phyloP scores from a whole-genome alignment of 2,888 invertebrate genomes.

The Sialis fuliginosa region DNA sequence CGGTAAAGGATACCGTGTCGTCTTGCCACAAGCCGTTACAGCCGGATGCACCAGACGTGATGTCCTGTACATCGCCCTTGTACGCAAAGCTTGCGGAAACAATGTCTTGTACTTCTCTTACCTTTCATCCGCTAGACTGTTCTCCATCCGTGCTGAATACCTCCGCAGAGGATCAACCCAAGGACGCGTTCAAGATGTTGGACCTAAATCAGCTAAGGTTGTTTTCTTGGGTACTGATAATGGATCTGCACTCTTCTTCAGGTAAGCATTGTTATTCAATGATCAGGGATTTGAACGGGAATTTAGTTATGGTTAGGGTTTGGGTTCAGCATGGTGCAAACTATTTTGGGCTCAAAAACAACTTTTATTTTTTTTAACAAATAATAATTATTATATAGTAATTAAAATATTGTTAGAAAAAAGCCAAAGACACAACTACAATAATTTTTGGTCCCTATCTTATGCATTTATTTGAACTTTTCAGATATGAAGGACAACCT shows the following conservation, averaged over 20 bases:
- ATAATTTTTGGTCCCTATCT: too few relatives aligned
- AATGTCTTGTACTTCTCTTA: constrained; percentile 43
- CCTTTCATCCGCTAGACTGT: constrained; percentile 39
- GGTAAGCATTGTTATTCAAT: too few relatives aligned
- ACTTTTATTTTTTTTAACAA: too few relatives aligned
- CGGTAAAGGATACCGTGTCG: constrained; percentile 42
- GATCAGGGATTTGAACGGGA: too few relatives aligned
- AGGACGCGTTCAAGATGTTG: constrained; percentile 32
- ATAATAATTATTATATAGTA: too few relatives aligned
- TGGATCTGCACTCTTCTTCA: constrained; percentile 32
- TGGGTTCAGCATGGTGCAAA: too few relatives aligned
- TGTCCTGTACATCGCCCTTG: constrained; percentile 46
- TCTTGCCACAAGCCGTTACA: constrained; percentile 35
- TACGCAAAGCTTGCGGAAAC: constrained; percentile 36
- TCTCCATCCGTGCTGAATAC: constrained; percentile 43
- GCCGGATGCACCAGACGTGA: constrained; percentile 33
- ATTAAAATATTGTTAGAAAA: too few relatives aligned
- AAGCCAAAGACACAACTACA: too few relatives aligned
- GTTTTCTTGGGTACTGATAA: constrained; percentile 44
- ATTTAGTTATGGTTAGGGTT: too few relatives aligned
- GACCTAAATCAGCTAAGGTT: constrained; percentile 35
- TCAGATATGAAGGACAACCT: constrained; percentile 37
- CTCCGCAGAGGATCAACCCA: constrained; percentile 37
- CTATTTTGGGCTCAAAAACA: too few relatives aligned
- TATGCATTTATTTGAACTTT: constrained; percentile 11